These are phyloP conservation scores for Bombus polaris DNA, from an alignment of 1,140 invertebrate species.

Conservation along the genomic window DNA sequence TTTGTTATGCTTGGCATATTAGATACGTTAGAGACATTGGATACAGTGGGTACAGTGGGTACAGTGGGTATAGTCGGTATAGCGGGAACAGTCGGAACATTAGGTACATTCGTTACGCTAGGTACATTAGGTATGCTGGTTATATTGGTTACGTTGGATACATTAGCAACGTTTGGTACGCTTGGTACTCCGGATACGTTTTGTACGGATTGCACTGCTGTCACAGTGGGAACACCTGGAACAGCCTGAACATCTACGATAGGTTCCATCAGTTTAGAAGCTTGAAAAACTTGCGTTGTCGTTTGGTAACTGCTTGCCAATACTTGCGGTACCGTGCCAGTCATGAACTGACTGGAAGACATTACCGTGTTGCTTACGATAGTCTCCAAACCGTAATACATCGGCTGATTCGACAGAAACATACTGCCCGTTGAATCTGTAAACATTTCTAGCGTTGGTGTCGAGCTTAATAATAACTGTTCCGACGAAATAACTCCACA, in stretches of 20 bases:
- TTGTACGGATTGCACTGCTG: slow-evolving; percentile 83
- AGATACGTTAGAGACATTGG: slow-evolving; percentile 52
- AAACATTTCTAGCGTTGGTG: slow-evolving; percentile 88
- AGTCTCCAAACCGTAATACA: slow-evolving; percentile 91
- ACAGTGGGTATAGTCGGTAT: slow-evolving; percentile 68
- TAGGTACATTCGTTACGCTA: slow-evolving; percentile 11
- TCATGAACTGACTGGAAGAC: slow-evolving; percentile 91
- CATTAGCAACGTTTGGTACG: slow-evolving; percentile 48
- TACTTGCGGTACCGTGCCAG: slow-evolving; percentile 89
- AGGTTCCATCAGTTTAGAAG: slow-evolving; percentile 89
- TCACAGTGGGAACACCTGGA: slow-evolving; percentile 70
- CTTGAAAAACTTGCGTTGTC: slow-evolving; percentile 91
- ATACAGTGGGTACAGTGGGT: slow-evolving; percentile 57
- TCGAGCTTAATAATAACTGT: slow-evolving; percentile 86
- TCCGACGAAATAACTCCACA: slow-evolving; percentile 84
- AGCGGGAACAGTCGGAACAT: slow-evolving; percentile 48
- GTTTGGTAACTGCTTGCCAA: slow-evolving; percentile 91
- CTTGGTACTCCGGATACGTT: slow-evolving; percentile 63
- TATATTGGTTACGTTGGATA: slow-evolving; percentile 33
- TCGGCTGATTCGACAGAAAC: slow-evolving; percentile 88
- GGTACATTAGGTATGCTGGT: slow-evolving; percentile 48
- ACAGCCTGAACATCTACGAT: slow-evolving; percentile 85
- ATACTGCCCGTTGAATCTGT: slow-evolving; percentile 87
- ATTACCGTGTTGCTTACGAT: slow-evolving; percentile 93
- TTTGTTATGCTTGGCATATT: neutral